These are phyloP conservation scores for Dicroscelio sp. DNA, from an alignment of 2,888 invertebrate species.

Conservation along the genomic window DNA sequence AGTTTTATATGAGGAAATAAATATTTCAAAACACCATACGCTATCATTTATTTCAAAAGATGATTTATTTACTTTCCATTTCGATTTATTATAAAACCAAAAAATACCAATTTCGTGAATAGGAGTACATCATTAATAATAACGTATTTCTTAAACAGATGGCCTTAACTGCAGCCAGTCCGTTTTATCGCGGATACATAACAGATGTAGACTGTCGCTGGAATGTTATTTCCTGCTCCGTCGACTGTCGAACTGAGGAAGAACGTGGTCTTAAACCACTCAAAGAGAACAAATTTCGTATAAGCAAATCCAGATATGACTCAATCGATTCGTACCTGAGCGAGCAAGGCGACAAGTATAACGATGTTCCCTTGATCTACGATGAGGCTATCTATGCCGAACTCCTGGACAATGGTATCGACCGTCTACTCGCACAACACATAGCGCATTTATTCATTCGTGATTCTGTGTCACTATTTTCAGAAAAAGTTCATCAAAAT, in stretches of 20 bases:
- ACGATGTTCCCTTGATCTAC: conserved; percentile 97
- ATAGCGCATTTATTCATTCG: conserved; percentile 99
- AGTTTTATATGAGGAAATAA: no score
- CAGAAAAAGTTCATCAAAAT: conserved; percentile 98
- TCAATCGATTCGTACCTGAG: conserved; percentile 99
- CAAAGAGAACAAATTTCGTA: conserved; percentile 95
- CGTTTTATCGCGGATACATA: conserved; percentile 97
- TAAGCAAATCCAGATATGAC: conserved; percentile 98
- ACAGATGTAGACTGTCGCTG: conserved; percentile 99
- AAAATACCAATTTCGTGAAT: no score
- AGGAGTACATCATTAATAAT: no score
- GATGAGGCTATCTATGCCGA: conserved; percentile 96
- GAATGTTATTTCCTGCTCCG: conserved; percentile 99
- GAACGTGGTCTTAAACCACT: conserved; percentile 96
- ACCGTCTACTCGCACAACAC: conserved; percentile 98
- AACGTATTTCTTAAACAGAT: conserved; percentile 92
- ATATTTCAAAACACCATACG: no score
- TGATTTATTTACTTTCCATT: no score
- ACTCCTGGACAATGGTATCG: conserved; percentile 97
- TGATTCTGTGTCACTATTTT: conserved; percentile 98
- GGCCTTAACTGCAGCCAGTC: conserved; percentile 99
- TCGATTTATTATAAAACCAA: no score
- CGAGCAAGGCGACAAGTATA: conserved; percentile 97
- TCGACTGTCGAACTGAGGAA: conserved; percentile 98
- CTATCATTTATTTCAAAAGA: no score